A percentile compares a stretch with the other conserved stretches of the same genome.
Evolutionary conservation across 2,113 vertebrate species (phyloP).

Genomic region (Nothocercus nigrocapillus): DNA sequence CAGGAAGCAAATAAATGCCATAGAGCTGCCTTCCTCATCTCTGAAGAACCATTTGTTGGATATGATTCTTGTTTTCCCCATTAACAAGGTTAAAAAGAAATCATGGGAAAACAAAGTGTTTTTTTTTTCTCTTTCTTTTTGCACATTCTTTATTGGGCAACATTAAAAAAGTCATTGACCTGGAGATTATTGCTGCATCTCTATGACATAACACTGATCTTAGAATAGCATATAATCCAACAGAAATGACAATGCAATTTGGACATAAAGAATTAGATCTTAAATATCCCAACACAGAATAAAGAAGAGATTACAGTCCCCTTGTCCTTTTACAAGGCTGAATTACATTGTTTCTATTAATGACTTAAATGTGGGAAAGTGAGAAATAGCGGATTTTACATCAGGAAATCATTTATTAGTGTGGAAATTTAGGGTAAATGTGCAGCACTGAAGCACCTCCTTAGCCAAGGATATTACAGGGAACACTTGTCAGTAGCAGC

Average conservation of each 20-base stretch:
- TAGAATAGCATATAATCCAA: not conserved
- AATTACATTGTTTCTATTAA: not conserved
- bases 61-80: not conserved
- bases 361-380: not conserved
- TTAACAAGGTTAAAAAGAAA: not conserved
- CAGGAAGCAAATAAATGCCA: not conserved
- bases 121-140: not conserved
- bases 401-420: not conserved
- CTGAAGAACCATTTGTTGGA: not conserved
- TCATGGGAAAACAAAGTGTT: not conserved
- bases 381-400: not conserved
- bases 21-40: not conserved
- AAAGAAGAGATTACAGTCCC: not conserved
- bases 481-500: not conserved
- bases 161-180: not conserved
- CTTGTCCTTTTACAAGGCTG: not conserved
- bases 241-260: not conserved
- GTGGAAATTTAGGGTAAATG: not conserved
- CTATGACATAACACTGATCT: not conserved
- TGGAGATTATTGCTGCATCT: not conserved
- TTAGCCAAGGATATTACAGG: not conserved
- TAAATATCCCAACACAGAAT: not conserved
- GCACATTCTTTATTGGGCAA: not conserved
- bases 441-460: not conserved
- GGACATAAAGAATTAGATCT: not conserved